These are phyloP conservation scores for Trematomus loennbergii DNA, from an alignment of 2,113 vertebrate genomes.

Conservation along the genomic window DNA sequence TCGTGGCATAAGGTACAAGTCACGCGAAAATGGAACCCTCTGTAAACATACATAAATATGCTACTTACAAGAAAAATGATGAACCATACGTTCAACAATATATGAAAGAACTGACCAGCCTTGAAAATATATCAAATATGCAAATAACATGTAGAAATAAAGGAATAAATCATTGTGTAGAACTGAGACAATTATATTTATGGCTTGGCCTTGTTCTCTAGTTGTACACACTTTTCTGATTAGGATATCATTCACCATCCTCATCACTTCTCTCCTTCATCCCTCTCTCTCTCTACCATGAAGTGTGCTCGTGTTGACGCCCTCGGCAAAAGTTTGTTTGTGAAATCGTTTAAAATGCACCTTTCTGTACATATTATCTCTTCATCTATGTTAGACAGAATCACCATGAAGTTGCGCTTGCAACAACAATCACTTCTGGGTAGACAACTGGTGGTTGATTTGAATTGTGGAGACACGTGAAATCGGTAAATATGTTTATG, in stretches of 20 bases:
- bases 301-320: constrained; percentile 30
- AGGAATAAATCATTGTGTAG: not conserved
- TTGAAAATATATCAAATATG: not conserved
- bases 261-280: constrained; percentile 27
- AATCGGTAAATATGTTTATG: no score
- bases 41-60: not conserved
- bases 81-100: not conserved
- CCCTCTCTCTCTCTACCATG: constrained; percentile 21
- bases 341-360: constrained; percentile 30
- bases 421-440: no score
- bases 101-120: not conserved
- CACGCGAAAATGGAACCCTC: not conserved
- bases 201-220: not conserved
- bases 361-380: constrained; percentile 33
- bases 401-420: no score
- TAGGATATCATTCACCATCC: constrained; percentile 25
- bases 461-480: no score
- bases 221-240: constrained; percentile 16
- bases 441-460: no score
- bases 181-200: not conserved
- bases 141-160: not conserved
- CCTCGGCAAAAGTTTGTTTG: constrained; percentile 48
- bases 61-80: not conserved
- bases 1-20: not conserved
- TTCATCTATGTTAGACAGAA: not conserved